A percentile compares a stretch with the other conserved stretches of the same genome.
These are phyloP conservation scores for Melanostoma mellinum DNA, from an alignment of 2,888 invertebrate species.

Conservation along the genomic window DNA sequence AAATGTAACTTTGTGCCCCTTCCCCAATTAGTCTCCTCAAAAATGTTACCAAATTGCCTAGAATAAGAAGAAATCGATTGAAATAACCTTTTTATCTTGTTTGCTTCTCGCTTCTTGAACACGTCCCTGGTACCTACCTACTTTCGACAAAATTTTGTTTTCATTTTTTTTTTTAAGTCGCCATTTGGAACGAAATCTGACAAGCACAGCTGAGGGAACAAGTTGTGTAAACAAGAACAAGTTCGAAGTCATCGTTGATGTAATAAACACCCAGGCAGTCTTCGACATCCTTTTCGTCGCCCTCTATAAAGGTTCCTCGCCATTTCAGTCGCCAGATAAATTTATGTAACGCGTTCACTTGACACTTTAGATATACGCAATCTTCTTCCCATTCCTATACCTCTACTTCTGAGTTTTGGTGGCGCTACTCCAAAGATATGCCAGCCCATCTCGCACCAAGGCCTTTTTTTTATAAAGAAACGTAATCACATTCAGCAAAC, in stretches of 20 bases:
- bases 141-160: too few species aligned
- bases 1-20: too few species aligned
- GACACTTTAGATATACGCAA: slow-evolving; percentile 35
- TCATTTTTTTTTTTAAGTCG: slow-evolving; percentile 6
- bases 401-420: not conserved
- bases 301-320: slow-evolving; percentile 8
- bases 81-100: slow-evolving; percentile 16
- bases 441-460: not conserved
- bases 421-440: slow-evolving; percentile 9
- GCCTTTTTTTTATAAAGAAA: slow-evolving; percentile 37
- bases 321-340: slow-evolving; percentile 50
- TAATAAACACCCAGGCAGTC: slow-evolving; percentile 52
- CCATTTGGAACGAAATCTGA: not conserved
- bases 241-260: slow-evolving; percentile 19
- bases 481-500: slow-evolving; percentile 58
- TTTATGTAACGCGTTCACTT: slow-evolving; percentile 60
- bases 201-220: slow-evolving; percentile 10
- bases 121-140: slow-evolving; percentile 16
- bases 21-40: not conserved
- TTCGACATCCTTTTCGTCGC: slow-evolving; percentile 38
- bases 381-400: not conserved
- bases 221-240: slow-evolving; percentile 44
- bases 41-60: slow-evolving; percentile 25
- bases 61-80: slow-evolving; percentile 41
- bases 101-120: slow-evolving; percentile 4